phyloP scores from a whole-genome alignment of 2,797 vertebrate species.

The Propithecus perrieri region DNA sequence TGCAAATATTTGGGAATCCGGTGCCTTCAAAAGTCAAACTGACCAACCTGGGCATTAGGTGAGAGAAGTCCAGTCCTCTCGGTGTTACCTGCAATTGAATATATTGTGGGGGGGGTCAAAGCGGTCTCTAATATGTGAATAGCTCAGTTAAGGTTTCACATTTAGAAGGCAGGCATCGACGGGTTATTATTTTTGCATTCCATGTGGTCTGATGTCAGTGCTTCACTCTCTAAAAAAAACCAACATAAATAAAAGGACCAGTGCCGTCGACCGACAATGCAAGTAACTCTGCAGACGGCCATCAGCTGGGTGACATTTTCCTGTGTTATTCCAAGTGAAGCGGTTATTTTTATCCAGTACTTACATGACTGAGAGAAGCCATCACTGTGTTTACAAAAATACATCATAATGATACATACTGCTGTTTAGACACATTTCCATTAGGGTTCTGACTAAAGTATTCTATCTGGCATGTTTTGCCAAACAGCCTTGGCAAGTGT shows the following conservation, averaged over 20 bases:
- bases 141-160: background rate
- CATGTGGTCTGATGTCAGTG: background rate
- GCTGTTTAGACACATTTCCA: slow-evolving; percentile 77
- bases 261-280: background rate
- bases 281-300: slow-evolving; percentile 56
- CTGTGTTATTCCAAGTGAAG: slow-evolving; percentile 71
- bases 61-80: background rate
- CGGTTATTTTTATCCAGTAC: slow-evolving; percentile 72
- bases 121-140: background rate
- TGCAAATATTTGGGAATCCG: background rate
- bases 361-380: slow-evolving; percentile 79
- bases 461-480: slow-evolving; percentile 81
- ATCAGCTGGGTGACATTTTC: slow-evolving; percentile 61
- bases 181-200: background rate
- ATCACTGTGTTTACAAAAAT: slow-evolving; percentile 84
- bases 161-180: background rate
- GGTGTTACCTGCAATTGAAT: background rate
- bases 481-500: slow-evolving; percentile 82
- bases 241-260: background rate
- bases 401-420: slow-evolving; percentile 77
- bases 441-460: slow-evolving; percentile 60
- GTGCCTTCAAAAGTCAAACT: background rate
- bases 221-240: background rate
- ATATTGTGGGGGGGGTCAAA: too few relatives aligned
- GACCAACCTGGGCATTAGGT: background rate